Evolutionary conservation across 2,113 vertebrate genomes (phyloP).

Genomic region (Hypomesus transpacificus): DNA sequence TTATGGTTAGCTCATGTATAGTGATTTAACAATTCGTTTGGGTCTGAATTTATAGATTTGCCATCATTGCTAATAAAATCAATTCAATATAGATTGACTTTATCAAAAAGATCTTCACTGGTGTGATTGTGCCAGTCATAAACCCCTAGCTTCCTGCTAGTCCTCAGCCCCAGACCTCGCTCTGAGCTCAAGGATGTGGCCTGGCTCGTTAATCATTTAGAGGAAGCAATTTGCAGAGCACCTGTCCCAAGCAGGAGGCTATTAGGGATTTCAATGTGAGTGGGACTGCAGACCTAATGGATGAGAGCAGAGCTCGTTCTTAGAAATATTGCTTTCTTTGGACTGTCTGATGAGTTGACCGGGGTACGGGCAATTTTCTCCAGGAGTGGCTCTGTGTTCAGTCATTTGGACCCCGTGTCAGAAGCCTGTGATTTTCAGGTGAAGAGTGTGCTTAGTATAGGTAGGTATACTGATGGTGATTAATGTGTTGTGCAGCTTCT

Average conservation of each 20-base stretch:
- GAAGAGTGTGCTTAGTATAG: slow-evolving; percentile 26
- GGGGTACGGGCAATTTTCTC: slow-evolving; percentile 26
- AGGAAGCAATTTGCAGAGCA: slow-evolving; percentile 72
- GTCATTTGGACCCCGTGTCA: slow-evolving; percentile 20
- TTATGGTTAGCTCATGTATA: no score
- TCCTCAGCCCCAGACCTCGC: slow-evolving; percentile 5
- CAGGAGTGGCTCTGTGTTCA: slow-evolving; percentile 16
- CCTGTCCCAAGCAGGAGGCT: slow-evolving; percentile 66
- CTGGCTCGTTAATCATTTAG: slow-evolving; percentile 71
- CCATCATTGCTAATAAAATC: no score
- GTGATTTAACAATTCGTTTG: no score
- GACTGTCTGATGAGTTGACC: slow-evolving; percentile 25
- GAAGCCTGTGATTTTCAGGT: slow-evolving; percentile 11
- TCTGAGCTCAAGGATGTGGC: slow-evolving; percentile 35
- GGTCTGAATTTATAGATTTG: no score
- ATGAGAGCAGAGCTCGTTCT: slow-evolving; percentile 63
- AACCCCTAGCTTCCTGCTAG: no score
- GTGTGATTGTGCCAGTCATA: no score
- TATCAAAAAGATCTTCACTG: no score
- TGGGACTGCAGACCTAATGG: slow-evolving; percentile 59
- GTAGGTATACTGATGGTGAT: slow-evolving; percentile 26
- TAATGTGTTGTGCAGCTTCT: slow-evolving; percentile 19
- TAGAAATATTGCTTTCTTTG: slow-evolving; percentile 65
- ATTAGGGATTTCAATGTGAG: slow-evolving; percentile 65
- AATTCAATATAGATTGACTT: no score